Conservation (phyloP, 2,113 vertebrate genomes). For the Ictalurus furcatus region DNA sequence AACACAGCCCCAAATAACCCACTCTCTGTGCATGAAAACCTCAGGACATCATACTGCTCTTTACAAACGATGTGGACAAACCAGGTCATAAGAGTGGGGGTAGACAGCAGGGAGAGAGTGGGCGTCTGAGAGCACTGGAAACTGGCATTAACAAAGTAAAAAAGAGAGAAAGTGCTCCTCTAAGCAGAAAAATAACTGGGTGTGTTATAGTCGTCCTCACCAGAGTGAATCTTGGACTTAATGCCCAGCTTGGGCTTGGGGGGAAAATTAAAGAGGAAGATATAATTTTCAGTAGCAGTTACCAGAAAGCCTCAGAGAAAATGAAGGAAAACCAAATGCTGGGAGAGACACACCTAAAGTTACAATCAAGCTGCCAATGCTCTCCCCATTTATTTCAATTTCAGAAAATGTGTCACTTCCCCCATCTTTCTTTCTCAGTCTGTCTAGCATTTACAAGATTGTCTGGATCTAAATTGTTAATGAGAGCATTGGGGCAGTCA, state of each 20-base stretch:
- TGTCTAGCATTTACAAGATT: conserved; percentile 21
- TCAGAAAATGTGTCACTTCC: conserved; percentile 12
- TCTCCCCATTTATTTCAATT: conserved; percentile 17
- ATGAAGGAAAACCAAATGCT: conserved; percentile 25
- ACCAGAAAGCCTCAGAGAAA: conserved; percentile 39
- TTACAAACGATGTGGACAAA: conserved; percentile 40
- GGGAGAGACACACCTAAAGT: conserved; percentile 38
- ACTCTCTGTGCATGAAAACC: conserved; percentile 29
- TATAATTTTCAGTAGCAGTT: conserved; percentile 40
- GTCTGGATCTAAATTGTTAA: conserved; percentile 31
- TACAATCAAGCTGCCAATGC: conserved; percentile 35
- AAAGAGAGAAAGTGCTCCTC: conserved; percentile 17
- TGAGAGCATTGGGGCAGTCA: conserved; percentile 14
- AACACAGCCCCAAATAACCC: conserved; percentile 36
- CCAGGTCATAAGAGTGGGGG: conserved; percentile 29
- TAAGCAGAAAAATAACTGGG: conserved; percentile 46
- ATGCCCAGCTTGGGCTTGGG: conserved; percentile 24
- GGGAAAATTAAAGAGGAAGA: conserved; percentile 46
- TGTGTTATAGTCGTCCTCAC: conserved; percentile 32
- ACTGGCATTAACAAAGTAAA: conserved; percentile 38
- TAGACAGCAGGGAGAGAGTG: neutral
- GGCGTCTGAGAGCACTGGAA: conserved; percentile 25
- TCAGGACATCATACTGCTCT: conserved; percentile 26
- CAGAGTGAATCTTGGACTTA: conserved; percentile 36
- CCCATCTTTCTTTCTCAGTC: conserved; percentile 24